These are phyloP conservation scores for Cetonia aurata DNA, from an alignment of 2,888 invertebrate species.

Conservation along the genomic window DNA sequence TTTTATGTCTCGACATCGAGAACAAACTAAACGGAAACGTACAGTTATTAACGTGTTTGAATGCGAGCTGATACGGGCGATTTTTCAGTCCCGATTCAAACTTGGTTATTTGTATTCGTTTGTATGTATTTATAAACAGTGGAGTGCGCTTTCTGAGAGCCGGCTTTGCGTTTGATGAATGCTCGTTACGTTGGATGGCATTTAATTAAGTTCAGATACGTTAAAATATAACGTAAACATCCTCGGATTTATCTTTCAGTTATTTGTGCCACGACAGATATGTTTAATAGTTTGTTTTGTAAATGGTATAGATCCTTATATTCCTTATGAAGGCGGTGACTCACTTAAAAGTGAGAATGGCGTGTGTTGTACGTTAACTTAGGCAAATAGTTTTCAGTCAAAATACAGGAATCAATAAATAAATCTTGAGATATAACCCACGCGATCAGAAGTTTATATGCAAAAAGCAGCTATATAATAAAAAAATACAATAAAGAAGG, in stretches of 20 bases:
- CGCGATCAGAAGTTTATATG: too few species aligned
- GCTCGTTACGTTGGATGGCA: not conserved
- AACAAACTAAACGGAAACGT: constrained; percentile 13
- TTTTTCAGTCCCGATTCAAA: constrained; percentile 3
- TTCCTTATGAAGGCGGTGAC: too few species aligned
- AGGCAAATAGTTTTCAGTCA: too few species aligned
- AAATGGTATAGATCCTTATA: too few species aligned
- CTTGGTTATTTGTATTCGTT: not conserved
- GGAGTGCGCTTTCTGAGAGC: not conserved
- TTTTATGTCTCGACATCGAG: constrained; percentile 23
- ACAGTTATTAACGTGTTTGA: constrained; percentile 25
- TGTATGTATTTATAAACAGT: not conserved
- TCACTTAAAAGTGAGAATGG: too few species aligned
- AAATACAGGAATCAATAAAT: too few species aligned
- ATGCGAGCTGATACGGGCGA: constrained; percentile 14
- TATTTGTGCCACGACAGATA: too few species aligned
- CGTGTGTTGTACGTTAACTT: too few species aligned
- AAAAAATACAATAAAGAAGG: too few species aligned
- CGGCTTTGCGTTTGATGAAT: constrained; percentile 1
- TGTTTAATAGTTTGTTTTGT: too few species aligned
- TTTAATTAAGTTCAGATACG: not conserved
- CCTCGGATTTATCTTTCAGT: not conserved
- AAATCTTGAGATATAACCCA: too few species aligned
- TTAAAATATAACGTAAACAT: constrained; percentile 2
- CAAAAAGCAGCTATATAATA: too few species aligned